Conservation (phyloP, 1,140 invertebrate species). For the Achatina immaculata region DNA sequence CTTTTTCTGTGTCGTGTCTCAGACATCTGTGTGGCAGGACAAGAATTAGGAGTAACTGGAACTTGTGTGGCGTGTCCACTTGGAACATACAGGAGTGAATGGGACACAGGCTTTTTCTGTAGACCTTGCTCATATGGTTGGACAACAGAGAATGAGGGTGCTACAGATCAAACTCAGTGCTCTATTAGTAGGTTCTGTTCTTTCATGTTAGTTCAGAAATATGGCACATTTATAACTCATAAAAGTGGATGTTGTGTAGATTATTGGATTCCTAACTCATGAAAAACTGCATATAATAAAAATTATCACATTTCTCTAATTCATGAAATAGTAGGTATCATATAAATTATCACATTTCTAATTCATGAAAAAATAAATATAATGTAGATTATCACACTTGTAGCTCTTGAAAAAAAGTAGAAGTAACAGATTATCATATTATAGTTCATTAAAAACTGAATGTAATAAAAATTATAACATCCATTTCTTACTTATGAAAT, state of each 20-base stretch:
- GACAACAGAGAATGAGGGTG: neutral
- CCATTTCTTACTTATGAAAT: too few relatives aligned
- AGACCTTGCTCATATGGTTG: neutral
- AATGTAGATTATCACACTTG: too few relatives aligned
- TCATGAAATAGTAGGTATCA: neutral
- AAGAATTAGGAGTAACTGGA: neutral
- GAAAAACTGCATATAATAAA: neutral
- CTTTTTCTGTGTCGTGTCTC: neutral
- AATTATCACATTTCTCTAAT: neutral
- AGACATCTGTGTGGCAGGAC: slow-evolving; percentile 52
- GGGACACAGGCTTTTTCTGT: neutral
- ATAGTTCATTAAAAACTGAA: too few relatives aligned
- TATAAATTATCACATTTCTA: neutral
- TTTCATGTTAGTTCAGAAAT: neutral
- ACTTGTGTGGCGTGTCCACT: neutral
- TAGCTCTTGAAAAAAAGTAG: too few relatives aligned
- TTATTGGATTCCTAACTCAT: neutral
- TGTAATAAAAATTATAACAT: too few relatives aligned
- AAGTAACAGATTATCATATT: too few relatives aligned
- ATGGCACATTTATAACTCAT: neutral
- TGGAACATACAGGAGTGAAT: neutral
- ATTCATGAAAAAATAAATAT: too few relatives aligned
- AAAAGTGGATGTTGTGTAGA: neutral
- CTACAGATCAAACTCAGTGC: neutral
- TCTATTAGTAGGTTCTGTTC: neutral